A percentile compares a stretch with the other conserved stretches of the same genome.
Conservation (phyloP, 2,113 vertebrate genomes). For the Naja naja region DNA sequence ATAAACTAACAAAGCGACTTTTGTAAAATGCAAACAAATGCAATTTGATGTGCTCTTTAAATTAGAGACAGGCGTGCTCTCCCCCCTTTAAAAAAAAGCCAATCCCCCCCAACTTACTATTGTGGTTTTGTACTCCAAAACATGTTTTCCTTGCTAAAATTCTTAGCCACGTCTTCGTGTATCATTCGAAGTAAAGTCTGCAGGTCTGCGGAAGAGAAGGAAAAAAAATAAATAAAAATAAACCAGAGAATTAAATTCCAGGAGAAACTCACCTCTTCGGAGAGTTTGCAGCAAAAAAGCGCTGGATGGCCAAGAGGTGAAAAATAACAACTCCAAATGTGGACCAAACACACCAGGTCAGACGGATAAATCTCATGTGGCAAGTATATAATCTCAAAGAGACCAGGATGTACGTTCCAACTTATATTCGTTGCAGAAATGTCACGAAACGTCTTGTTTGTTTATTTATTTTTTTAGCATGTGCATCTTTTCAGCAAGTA, state of each 20-base stretch:
- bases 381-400: not conserved
- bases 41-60: not conserved
- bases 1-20: not conserved
- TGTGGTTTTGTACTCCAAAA: not conserved
- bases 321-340: not conserved
- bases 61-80: not conserved
- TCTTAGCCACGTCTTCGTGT: conserved; percentile 39
- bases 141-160: not conserved
- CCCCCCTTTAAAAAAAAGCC: too few relatives aligned
- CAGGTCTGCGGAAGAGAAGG: conserved; percentile 32
- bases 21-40: not conserved
- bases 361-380: not conserved
- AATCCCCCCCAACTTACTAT: not conserved
- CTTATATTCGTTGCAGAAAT: not conserved
- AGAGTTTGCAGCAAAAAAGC: not conserved
- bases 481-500: not conserved
- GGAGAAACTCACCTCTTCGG: not conserved
- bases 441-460: not conserved
- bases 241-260: not conserved
- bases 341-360: not conserved
- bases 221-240: not conserved
- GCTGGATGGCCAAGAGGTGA: not conserved
- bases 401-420: not conserved
- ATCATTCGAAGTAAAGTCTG: conserved; percentile 57
- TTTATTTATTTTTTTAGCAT: not conserved